Conservation (phyloP, 2,113 vertebrate genomes). For the Bubo scandiacus region DNA sequence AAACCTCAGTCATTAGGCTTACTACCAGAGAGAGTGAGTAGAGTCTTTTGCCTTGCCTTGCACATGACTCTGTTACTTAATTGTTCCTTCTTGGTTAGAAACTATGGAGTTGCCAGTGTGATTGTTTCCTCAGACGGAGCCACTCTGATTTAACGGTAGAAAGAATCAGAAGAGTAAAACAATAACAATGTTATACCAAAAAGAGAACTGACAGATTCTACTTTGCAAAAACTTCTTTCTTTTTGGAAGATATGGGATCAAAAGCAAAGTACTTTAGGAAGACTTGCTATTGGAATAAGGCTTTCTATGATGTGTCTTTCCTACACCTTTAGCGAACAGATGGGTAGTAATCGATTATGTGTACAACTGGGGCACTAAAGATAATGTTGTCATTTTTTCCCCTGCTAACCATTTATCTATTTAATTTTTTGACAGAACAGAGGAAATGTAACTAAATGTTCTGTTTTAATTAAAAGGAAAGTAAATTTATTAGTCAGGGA, state of each 20-base stretch:
- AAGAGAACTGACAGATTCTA: neutral
- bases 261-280: neutral
- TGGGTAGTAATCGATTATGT: conserved; percentile 61
- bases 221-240: neutral
- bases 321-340: conserved; percentile 65
- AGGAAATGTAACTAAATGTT: conserved; percentile 70
- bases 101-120: neutral
- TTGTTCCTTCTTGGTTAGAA: neutral
- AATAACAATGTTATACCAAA: neutral
- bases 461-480: conserved; percentile 76
- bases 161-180: neutral
- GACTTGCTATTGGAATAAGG: neutral
- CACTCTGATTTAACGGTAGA: neutral
- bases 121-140: neutral
- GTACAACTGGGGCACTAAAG: conserved; percentile 63
- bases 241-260: neutral
- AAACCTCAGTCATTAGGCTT: neutral
- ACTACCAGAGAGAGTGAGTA: neutral
- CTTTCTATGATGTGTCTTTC: conserved; percentile 10
- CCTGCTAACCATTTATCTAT: conserved; percentile 59
- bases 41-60: neutral
- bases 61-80: neutral
- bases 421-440: conserved; percentile 61
- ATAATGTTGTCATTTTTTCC: conserved; percentile 56
- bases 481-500: conserved; percentile 60